Evolutionary conservation across 2,888 invertebrate species (phyloP).

Genomic region (Sminthurides aquaticus): DNA sequence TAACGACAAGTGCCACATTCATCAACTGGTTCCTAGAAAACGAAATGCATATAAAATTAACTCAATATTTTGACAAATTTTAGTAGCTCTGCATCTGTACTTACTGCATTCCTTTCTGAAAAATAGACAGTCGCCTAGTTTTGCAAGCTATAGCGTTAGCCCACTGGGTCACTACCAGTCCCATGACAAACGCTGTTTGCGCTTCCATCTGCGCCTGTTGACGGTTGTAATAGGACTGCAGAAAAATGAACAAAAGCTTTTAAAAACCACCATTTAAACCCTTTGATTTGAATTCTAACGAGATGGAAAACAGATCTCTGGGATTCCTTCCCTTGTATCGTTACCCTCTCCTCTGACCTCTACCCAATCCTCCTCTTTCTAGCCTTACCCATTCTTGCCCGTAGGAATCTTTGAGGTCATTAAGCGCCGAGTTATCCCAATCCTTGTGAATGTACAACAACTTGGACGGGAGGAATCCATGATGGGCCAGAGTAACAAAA

Average conservation of each 20-base stretch:
- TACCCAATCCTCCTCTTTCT: neutral
- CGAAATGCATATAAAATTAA: no score
- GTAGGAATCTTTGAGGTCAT: conserved; percentile 51
- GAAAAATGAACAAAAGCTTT: neutral
- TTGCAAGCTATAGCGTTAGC: conserved; percentile 35
- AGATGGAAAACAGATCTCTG: no score
- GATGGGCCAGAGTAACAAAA: conserved; percentile 52
- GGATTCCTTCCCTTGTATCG: no score
- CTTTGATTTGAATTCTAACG: neutral
- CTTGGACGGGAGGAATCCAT: conserved; percentile 50
- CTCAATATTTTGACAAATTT: no score
- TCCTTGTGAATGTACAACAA: conserved; percentile 49
- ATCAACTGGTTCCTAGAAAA: conserved; percentile 40
- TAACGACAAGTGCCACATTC: conserved; percentile 25
- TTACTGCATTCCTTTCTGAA: conserved; percentile 28
- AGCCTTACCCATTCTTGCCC: conserved; percentile 46
- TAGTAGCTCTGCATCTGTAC: no score
- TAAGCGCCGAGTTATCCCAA: conserved; percentile 51
- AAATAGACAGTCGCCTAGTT: conserved; percentile 26
- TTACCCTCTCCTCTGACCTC: no score
- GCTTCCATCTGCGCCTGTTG: conserved; percentile 54
- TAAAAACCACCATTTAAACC: neutral
- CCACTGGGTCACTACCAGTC: conserved; percentile 32
- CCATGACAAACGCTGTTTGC: conserved; percentile 34
- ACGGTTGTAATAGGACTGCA: conserved; percentile 30